A percentile compares a stretch with the other conserved stretches of the same genome.
These are phyloP conservation scores for Chaunax sp. DNA, from an alignment of 2,797 vertebrate genomes.

Conservation along the genomic window DNA sequence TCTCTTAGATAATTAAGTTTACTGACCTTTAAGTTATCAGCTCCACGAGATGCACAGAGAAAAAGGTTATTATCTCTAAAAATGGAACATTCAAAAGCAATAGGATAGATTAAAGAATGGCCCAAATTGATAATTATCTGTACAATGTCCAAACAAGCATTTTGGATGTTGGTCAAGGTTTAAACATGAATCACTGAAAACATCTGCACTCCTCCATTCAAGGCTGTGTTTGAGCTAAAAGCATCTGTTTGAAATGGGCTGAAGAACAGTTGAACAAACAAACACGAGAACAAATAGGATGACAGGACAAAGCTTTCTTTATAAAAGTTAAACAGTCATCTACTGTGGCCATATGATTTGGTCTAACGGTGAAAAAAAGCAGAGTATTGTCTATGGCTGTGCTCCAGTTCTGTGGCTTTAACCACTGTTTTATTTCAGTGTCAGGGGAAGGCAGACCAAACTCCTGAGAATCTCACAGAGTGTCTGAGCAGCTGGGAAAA, in stretches of 20 bases:
- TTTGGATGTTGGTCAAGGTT: neutral
- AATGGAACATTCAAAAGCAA: no score
- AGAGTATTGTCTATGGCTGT: slow-evolving; percentile 47
- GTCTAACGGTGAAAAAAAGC: slow-evolving; percentile 35
- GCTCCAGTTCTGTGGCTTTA: slow-evolving; percentile 43
- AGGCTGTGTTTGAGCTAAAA: neutral
- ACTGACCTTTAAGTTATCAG: no score
- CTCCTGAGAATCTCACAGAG: slow-evolving; percentile 15
- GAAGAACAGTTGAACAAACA: neutral
- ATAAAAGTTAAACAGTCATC: slow-evolving; percentile 4
- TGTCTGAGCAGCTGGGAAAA: slow-evolving; percentile 25
- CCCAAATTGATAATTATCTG: neutral
- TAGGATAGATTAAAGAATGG: no score
- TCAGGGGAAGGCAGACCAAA: slow-evolving; percentile 25
- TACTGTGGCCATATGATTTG: slow-evolving; percentile 14
- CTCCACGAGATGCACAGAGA: no score
- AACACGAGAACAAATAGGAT: no score
- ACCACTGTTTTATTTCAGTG: slow-evolving; percentile 46
- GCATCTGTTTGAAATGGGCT: neutral
- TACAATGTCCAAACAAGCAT: neutral
- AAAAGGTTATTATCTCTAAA: no score
- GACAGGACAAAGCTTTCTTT: no score
- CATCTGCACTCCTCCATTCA: neutral
- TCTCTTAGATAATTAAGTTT: no score
- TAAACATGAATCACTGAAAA: neutral